A percentile compares a stretch with the other conserved stretches of the same genome.
Conservation (phyloP, 2,888 invertebrate genomes). For the Ptychoptera albimana region DNA sequence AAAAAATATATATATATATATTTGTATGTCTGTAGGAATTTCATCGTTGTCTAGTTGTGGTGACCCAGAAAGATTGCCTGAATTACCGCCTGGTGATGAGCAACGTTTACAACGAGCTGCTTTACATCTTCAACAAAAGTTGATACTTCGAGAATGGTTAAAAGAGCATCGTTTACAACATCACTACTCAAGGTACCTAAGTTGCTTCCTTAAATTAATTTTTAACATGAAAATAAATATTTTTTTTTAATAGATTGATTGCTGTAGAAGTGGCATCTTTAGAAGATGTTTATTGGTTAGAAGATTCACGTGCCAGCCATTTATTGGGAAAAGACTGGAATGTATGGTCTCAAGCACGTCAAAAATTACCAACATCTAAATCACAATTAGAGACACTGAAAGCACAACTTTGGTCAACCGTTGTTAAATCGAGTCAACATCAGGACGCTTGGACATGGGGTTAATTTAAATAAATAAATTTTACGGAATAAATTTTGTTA, state of each 20-base stretch:
- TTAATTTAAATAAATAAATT: too few relatives aligned
- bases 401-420: conserved; percentile 70
- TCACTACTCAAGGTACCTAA: conserved; percentile 46
- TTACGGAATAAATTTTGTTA: too few relatives aligned
- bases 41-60: conserved; percentile 70
- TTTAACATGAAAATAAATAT: neutral
- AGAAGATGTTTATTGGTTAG: conserved; percentile 82
- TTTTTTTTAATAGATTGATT: conserved; percentile 38
- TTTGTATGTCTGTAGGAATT: conserved; percentile 50
- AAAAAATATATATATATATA: too few relatives aligned
- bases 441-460: conserved; percentile 87
- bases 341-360: conserved; percentile 64
- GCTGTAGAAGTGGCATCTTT: conserved; percentile 70
- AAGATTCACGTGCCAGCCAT: conserved; percentile 61
- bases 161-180: conserved; percentile 55
- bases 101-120: conserved; percentile 70
- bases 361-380: conserved; percentile 68
- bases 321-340: conserved; percentile 65
- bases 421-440: conserved; percentile 70
- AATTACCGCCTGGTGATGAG: conserved; percentile 70
- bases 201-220: neutral
- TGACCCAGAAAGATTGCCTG: conserved; percentile 55
- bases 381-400: conserved; percentile 62
- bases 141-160: conserved; percentile 76
- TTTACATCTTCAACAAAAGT: conserved; percentile 61